These are phyloP conservation scores for Glossophaga mutica DNA, from an alignment of 2,797 vertebrate genomes.

Conservation along the genomic window DNA sequence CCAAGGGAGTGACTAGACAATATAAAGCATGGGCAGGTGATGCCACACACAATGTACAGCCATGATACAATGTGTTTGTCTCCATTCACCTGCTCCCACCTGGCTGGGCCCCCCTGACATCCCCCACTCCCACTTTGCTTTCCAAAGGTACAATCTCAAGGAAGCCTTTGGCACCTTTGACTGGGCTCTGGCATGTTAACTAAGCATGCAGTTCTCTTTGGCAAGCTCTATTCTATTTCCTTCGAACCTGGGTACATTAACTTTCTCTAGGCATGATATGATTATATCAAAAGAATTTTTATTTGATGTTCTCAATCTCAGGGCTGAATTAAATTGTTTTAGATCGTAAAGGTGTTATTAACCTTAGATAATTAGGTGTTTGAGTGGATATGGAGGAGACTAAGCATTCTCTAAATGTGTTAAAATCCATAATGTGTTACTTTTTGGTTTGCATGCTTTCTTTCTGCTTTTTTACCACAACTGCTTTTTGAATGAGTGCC, in stretches of 20 bases:
- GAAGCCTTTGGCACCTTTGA: conserved; percentile 1
- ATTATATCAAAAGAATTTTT: neutral
- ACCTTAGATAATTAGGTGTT: neutral
- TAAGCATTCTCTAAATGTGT: neutral
- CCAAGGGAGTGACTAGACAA: neutral
- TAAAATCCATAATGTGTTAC: neutral
- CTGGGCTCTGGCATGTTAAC: conserved; percentile 38
- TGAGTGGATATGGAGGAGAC: neutral
- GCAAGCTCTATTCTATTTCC: neutral
- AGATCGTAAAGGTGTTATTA: neutral
- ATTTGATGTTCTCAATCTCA: neutral
- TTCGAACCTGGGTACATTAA: neutral
- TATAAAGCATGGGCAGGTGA: neutral
- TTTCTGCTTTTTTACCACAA: neutral
- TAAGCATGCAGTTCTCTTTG: neutral
- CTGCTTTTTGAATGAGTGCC: conserved; percentile 14
- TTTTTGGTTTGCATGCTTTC: neutral
- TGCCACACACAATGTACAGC: neutral
- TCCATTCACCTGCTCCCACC: neutral
- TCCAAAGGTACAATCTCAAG: conserved; percentile 41
- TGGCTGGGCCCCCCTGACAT: neutral
- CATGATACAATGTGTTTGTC: neutral
- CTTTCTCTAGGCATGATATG: neutral
- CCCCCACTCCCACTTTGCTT: neutral
- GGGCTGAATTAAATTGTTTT: neutral